Base-by-base conservation (phyloP, 2,797 vertebrate species). In the Leuciscus waleckii region DNA sequence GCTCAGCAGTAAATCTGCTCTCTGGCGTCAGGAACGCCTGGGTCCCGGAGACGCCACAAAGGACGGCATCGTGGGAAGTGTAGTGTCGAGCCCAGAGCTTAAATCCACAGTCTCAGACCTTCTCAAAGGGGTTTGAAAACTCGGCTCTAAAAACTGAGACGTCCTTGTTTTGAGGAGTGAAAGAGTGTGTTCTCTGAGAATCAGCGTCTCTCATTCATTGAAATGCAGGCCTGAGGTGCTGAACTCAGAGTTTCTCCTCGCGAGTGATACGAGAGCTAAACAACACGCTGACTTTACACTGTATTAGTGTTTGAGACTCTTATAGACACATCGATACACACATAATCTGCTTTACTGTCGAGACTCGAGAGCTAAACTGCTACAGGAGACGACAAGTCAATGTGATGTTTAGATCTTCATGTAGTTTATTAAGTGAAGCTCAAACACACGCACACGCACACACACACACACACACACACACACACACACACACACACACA, bases 21-120 rank as follows among this genome's bases (percentile, higher is more conserved):
- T 89, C 87, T 87, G 82, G 81, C 81, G 51, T 83, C 74, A 88
- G 81, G 68, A 54, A 68, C 17, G 32, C 88, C 41, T 80, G 86
- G 78, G 63, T 11, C 26, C 46, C 58, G 83, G 83, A 81, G 78
- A 82, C 4, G 46, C 80, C 82, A 77, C 26, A 78, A 85, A 89
- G 63, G 9, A 83, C 9, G 67, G 80, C 29, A 79, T 58, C 54
- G 41, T 58, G 87, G 75, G 85, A 90, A 80, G 87, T 86, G 86
- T 70, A 68, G 56, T 58, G 84, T 13, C 35, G 63, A 83, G 85
- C 89, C 85, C 86, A 65, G 78, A 88, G 85, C 63, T 63, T 83
- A 88, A 85, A 90, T 46, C 89, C 89, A 63, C 69, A 91, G 90
- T 86, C 91, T 89, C 7, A 79, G 67, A 79, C 63, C 54, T 56